Conservation (phyloP, 2,888 invertebrate species). For the Polyploca ridens region DNA sequence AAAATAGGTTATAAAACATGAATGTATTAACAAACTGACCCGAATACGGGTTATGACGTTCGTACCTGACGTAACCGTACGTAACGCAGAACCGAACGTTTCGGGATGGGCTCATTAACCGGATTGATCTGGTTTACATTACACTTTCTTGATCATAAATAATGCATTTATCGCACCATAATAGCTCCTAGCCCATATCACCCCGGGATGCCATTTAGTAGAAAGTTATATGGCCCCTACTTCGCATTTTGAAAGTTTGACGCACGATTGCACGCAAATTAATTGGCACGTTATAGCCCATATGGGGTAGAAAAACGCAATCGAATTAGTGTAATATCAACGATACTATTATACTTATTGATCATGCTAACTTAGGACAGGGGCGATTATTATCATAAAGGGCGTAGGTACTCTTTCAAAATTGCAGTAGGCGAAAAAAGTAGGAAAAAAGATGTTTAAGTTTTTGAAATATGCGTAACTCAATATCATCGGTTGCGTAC, state of each 20-base stretch:
- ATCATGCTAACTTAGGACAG: neutral
- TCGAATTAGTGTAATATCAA: neutral
- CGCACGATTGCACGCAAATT: slow-evolving; percentile 6
- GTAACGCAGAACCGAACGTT: slow-evolving; percentile 47
- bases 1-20: slow-evolving; percentile 73
- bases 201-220: slow-evolving; percentile 33
- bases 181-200: slow-evolving; percentile 26
- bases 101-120: slow-evolving; percentile 56
- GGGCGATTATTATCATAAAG: neutral
- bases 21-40: slow-evolving; percentile 74
- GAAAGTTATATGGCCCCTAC: slow-evolving; percentile 33
- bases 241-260: slow-evolving; percentile 6
- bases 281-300: slow-evolving; percentile 1
- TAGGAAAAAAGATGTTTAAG: no score
- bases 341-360: neutral
- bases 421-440: no score
- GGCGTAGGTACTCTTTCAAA: neutral
- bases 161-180: slow-evolving; percentile 32
- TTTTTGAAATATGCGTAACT: no score
- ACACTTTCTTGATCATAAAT: slow-evolving; percentile 37
- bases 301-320: slow-evolving; percentile 1
- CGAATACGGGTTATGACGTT: slow-evolving; percentile 72
- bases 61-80: slow-evolving; percentile 66
- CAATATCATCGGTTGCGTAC: no score
- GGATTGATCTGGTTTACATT: slow-evolving; percentile 59